Evolutionary conservation across 1,140 invertebrate genomes (phyloP), one percentile per base, ranked within the genome.

Genomic region (Melanaphis sacchari): DNA sequence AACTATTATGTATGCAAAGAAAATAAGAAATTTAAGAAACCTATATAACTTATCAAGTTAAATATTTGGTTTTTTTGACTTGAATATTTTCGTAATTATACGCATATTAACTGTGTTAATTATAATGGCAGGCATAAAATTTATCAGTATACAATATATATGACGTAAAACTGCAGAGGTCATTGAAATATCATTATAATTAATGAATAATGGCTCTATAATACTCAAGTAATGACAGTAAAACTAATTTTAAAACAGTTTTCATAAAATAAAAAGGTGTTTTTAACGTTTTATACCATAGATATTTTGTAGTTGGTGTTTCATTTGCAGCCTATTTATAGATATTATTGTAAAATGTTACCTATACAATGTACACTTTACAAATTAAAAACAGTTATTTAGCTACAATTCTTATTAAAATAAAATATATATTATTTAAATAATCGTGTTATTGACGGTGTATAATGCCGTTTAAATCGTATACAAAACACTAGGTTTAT

Each of bases 231-330:
- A 41, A 84, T 84, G 38, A 82, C 40, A 84, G 9, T 40, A 40
- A 43, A n/a, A 40, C 40, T 40, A 40, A 82, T 82, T 82, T 82
- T 38, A 82, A 82, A 82, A 82, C 18, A 38, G 6, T 85, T 85
- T 85, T 85, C 31, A 85, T 85, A 43, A 84, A 84, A 85, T 76
- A 43, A 15, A 85, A 85, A 85, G 3, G 84, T n/a, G 26, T 85
- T 41, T 66, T n/a, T 4, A 76, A 18, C 15, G 15, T n/a, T 76
- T n/a, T 66, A 66, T n/a, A 6, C 59, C n/a, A 76, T 76, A n/a
- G 24, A 15, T n/a, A n/a, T 22, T 76, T n/a, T n/a, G 31, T 18
- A 76, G 59, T 76, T 76, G 18, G 15, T n/a, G 15, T n/a, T 76
- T 76, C 31, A 76, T 76, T 54, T n/a, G 59, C 59, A n/a, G 59